A percentile compares a stretch with the other conserved stretches of the same genome.
phyloP scores from a whole-genome alignment of 2,888 invertebrate species.

The Chrysotoxum bicinctum region DNA sequence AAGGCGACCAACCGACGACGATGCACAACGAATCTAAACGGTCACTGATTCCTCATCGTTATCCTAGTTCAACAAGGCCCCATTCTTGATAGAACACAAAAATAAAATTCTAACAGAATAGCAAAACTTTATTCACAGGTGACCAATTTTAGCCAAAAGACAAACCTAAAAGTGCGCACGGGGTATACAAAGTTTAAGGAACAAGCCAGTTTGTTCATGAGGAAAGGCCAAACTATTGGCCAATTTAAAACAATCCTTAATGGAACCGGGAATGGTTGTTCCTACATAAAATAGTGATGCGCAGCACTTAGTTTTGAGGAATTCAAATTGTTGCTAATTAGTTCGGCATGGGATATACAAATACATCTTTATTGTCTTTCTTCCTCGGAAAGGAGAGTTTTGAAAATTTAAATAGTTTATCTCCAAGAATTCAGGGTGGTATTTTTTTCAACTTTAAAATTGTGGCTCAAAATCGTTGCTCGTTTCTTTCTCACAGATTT shows the following conservation, averaged over 20 bases:
- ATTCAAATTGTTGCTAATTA: slow-evolving; percentile 50
- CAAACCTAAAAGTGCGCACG: background rate
- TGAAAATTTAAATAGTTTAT: background rate
- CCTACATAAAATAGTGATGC: slow-evolving; percentile 6
- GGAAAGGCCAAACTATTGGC: slow-evolving; percentile 24
- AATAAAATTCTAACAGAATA: background rate
- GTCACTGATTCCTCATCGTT: slow-evolving; percentile 50
- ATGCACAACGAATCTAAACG: slow-evolving; percentile 25
- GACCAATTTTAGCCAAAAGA: slow-evolving; percentile 34
- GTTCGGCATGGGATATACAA: slow-evolving; percentile 30
- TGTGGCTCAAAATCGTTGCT: background rate
- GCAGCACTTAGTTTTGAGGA: slow-evolving; percentile 32
- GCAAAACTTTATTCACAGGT: slow-evolving; percentile 64
- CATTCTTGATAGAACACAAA: background rate
- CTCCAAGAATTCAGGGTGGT: background rate
- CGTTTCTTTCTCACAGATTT: background rate
- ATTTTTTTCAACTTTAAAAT: background rate
- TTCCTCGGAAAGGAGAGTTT: background rate
- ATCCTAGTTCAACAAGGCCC: slow-evolving; percentile 4
- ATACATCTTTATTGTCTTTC: background rate
- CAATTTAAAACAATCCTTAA: slow-evolving; percentile 47
- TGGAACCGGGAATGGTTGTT: slow-evolving; percentile 30
- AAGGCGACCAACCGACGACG: background rate
- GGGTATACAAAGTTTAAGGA: slow-evolving; percentile 33
- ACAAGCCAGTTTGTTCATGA: background rate